Percentiles rank a stretch among this genome's conserved stretches.
phyloP scores from a whole-genome alignment of 2,888 invertebrate genomes.

The Orgyia antiqua region DNA sequence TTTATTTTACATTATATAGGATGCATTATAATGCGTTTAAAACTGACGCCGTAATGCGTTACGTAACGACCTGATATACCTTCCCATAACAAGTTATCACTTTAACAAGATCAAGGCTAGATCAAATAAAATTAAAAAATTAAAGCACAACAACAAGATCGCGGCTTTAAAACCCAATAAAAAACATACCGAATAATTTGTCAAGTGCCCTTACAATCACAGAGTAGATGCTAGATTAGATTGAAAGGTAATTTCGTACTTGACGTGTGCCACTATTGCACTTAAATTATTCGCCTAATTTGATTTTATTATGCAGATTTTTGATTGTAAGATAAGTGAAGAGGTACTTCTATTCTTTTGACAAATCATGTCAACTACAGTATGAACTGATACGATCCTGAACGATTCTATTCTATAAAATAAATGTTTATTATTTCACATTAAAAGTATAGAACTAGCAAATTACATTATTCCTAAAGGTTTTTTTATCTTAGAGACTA shows the following conservation, averaged over 20 bases:
- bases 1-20: no score
- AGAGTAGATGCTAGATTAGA: conserved; percentile 51
- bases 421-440: no score
- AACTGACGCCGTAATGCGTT: no score
- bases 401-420: no score
- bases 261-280: conserved; percentile 50
- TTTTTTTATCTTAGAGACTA: no score
- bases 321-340: conserved; percentile 52
- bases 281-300: conserved; percentile 65
- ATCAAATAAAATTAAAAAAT: not conserved
- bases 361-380: conserved; percentile 9
- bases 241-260: conserved; percentile 53
- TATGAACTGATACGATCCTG: no score
- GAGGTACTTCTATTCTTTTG: conserved; percentile 35
- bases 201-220: conserved; percentile 33
- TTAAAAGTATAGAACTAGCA: no score
- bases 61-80: no score
- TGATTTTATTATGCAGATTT: conserved; percentile 47
- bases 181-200: conserved; percentile 23
- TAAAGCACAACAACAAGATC: conserved; percentile 1
- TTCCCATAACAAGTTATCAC: no score
- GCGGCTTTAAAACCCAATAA: conserved; percentile 8
- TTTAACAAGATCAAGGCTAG: no score
- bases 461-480: no score
- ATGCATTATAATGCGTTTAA: no score